A percentile compares a stretch with the other conserved stretches of the same genome.
Conservation (phyloP, 1,140 invertebrate species). For the Drosophila bocki region DNA sequence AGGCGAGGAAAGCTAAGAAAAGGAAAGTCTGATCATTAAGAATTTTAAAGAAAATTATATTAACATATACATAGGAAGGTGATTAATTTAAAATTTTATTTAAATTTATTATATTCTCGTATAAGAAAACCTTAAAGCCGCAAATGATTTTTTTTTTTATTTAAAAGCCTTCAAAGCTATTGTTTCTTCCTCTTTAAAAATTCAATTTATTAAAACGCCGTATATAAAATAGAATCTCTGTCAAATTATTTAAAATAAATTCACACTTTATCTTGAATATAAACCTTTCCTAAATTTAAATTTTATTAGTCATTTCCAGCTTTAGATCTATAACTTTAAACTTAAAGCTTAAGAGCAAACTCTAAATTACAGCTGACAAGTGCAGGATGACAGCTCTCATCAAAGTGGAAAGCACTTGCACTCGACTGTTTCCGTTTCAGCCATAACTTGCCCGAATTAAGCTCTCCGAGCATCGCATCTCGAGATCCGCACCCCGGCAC, state of each 20-base stretch:
- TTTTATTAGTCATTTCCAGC: not conserved
- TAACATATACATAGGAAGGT: too few relatives aligned
- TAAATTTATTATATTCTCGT: not conserved
- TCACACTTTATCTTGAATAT: not conserved
- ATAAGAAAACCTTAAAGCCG: not conserved
- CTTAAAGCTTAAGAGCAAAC: too few relatives aligned
- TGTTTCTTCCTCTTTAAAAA: not conserved
- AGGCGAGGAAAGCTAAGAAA: slow-evolving; percentile 11
- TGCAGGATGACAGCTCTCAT: slow-evolving; percentile 11
- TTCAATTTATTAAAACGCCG: not conserved
- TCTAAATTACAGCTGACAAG: slow-evolving; percentile 16
- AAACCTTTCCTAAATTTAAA: not conserved
- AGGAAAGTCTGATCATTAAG: not conserved
- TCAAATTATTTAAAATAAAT: not conserved
- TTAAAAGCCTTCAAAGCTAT: not conserved
- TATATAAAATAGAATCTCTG: not conserved
- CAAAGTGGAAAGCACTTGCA: slow-evolving; percentile 10
- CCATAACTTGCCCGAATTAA: slow-evolving; percentile 42
- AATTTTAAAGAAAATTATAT: not conserved
- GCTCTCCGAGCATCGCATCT: slow-evolving; percentile 16
- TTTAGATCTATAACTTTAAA: not conserved
- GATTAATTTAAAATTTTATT: not conserved
- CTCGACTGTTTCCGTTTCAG: slow-evolving; percentile 36
- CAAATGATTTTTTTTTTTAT: not conserved
- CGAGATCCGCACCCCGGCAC: slow-evolving; percentile 21